Base-by-base conservation (phyloP, 1,140 invertebrate genomes). In the Drosophila bocki region DNA sequence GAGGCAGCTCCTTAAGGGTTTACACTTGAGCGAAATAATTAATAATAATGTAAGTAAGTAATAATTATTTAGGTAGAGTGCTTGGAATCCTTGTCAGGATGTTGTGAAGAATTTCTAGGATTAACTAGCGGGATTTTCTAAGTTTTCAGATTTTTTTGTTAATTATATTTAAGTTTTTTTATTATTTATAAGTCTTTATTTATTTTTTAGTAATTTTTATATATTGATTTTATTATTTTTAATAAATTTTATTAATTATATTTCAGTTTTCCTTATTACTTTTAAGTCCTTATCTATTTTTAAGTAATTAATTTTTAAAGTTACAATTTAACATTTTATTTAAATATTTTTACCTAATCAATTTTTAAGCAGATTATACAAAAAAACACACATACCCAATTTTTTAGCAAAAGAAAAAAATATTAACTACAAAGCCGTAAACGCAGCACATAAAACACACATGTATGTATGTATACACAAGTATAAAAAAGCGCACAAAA, bases 371-470 rank as follows among this genome's bases (percentile, higher is more conserved):
- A 3, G 8, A n/a, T 50, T 50, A n/a, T 26, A 5, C 5, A 4
- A 26, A 22, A 22, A 22, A 22, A 22, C 22, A 22, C 19, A 19
- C 19, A 33, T 22, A 39, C 47, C 33, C 42, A 62, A 62, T 63
- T 74, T 74, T 50, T 42, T 37, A 60, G n/a, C 45, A 39, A 19
- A 35, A 22, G 15, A 17, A 15, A 29, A 39, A 26, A 33, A 22
- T 26, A 26, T 26, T 4, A 26, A 5, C 3, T n/a, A n/a, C 15
- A 45, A 11, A 71, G 59, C 50, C 60, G 44, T 78, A 78, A 78
- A 78, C 74, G 56, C 33, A 70, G 58, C 59, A 58, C 29, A 79
- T 35, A 79, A 78, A 29, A 51, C 17, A n/a, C 7, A 7, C 7
- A 11, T 51, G 33, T 50, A 7, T n/a, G n/a, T 12, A 33, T 42